Base-by-base conservation (phyloP, 2,113 vertebrate species). In the Leptocoma aspasia region DNA sequence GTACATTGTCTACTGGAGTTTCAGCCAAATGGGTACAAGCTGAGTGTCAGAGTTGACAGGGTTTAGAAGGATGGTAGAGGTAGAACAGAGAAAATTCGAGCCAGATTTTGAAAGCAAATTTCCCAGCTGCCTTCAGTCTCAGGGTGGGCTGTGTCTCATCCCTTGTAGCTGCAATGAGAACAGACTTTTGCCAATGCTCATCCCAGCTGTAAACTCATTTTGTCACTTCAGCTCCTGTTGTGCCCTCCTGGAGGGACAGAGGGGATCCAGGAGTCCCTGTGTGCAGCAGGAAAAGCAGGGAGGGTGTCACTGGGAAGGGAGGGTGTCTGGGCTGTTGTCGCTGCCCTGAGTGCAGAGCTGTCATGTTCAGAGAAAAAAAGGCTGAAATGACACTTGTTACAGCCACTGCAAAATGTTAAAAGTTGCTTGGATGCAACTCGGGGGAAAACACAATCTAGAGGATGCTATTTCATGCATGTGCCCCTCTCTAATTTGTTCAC, bases 201-300 rank as follows among this genome's bases (percentile, higher is more conserved):
- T 37, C 23, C 9, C 20, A 1, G 23, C 80, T 90, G 13, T 37
- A 21, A 86, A 27, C 17, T 16, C 6, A 0, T 26, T 10, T 11
- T 35, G 35, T 15, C 23, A 2, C 44, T 61, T 28, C 10, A 22
- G 0, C 15, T 18, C 28, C 1, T 10, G 16, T 6, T 13, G n/a
- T 23, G 13, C 47, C 11, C 84, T 37, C 35, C 6, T 19, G 13
- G 37, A 35, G 28, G 33, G 35, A 2, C 35, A 28, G 61, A 9
- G 45, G n/a, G 57, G 86, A 9, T 24, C 35, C 2, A 1, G 4
- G 49, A 35, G 11, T 33, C n/a, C 30, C 63, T 52, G 18, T 1
- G 39, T 5, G 63, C 78, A 33, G 21, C 17, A 3, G 28, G 57
- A 13, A 13, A 21, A 12, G 11, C 72, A 26, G 35, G 2, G 42